Evolutionary conservation across 92 coral and sea anemone species (phyloP).

Genomic region (Palythoa heliodiscus): DNA sequence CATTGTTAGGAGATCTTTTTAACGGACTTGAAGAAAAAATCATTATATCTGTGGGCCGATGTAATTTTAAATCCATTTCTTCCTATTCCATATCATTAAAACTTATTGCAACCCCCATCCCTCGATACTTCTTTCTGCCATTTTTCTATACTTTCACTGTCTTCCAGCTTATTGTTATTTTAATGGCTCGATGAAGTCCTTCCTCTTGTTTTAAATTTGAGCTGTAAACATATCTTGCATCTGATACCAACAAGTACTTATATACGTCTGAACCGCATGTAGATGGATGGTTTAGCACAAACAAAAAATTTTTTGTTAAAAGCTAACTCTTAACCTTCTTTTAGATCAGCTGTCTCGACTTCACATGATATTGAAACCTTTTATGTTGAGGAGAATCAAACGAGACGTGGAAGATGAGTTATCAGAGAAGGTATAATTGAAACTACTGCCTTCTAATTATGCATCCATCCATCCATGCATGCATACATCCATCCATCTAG

Average conservation of each 20-base stretch:
- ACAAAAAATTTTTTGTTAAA: neutral
- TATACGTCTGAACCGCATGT: neutral
- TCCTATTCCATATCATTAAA: too few species aligned
- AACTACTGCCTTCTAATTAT: neutral
- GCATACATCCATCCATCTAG: neutral
- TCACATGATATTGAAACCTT: conserved; percentile 98
- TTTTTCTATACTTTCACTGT: neutral
- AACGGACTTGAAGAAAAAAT: too few species aligned
- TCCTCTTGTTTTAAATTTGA: too few species aligned
- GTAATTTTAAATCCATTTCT: too few species aligned
- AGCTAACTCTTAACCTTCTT: neutral
- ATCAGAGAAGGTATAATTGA: conserved; percentile 83
- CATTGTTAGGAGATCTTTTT: too few species aligned
- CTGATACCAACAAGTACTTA: neutral
- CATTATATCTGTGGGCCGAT: too few species aligned
- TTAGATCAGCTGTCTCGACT: conserved; percentile 96
- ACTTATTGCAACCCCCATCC: neutral
- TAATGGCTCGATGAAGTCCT: too few species aligned
- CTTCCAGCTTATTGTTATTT: neutral
- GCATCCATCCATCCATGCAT: neutral
- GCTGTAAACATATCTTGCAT: neutral
- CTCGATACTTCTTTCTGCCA: neutral
- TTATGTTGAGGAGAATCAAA: conserved; percentile 97
- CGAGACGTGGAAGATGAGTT: conserved; percentile 97
- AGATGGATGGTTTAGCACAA: neutral